Evolutionary conservation across 1,140 invertebrate genomes (phyloP), one percentile per base, ranked within the genome.

Genomic region (Saccostrea cuccullata): DNA sequence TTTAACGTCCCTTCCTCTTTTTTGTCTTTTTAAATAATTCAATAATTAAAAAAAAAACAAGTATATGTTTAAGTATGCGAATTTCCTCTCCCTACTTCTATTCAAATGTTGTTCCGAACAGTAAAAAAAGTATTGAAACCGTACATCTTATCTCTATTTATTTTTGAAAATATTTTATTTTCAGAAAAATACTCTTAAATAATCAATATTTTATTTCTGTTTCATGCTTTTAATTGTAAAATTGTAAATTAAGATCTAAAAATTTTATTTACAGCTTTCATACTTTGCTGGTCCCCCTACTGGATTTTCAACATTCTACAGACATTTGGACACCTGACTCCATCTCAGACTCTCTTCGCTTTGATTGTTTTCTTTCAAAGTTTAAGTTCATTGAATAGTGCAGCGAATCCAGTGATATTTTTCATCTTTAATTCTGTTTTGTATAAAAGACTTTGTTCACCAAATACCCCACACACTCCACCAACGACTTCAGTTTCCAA

Each of bases 261-360:
- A 36, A 36, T 36, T 36, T 82, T 82, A 30, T 84, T 92, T 92
- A 83, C 96, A 98, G 98, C 98, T 13, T 99, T 99, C 95, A 97
- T 99, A 84, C 93, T 99, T 3, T 99, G 98, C 95, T 99, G 98
- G 98, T 98, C 98, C 90, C 98, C 98, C 0, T 99, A 98, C 94
- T 98, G 99, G 93, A 96, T 99, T 60, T 99, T 98, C 94, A 98
- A 98, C 94, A 95, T 99, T 26, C 96, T 99, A 2, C 97, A 98
- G 96, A 97, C 98, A 55, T 99, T 97, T 93, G 96, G 99, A 23
- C 97, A 98, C 0, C 95, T 96, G 85, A 13, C 64, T 23, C 97
- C 97, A 0, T 97, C 98, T 93, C 97, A 97, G 1, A 64, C 56
- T 56, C 97, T 97, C 92, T 96, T 97, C 0, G 98, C 98, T 2